A percentile compares a stretch with the other conserved stretches of the same genome.
Evolutionary conservation across 2,888 invertebrate genomes (phyloP).

Genomic region (Melanostoma scalare): DNA sequence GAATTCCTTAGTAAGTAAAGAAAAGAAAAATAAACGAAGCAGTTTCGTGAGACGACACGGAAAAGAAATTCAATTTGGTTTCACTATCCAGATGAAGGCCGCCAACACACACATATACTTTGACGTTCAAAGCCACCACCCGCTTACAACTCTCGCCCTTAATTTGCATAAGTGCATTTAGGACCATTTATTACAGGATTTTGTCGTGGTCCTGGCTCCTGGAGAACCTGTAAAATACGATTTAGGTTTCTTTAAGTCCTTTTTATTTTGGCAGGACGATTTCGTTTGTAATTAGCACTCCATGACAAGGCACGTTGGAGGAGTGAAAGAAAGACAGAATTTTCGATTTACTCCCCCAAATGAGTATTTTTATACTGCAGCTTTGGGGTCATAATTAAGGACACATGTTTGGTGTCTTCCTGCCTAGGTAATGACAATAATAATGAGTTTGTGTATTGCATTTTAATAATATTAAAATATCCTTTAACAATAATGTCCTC

Average conservation of each 20-base stretch:
- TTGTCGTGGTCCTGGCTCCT: slow-evolving; percentile 9
- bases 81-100: not conserved
- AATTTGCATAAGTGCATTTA: slow-evolving; percentile 61
- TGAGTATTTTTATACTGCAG: slow-evolving; percentile 11
- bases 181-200: slow-evolving; percentile 42
- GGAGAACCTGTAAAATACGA: slow-evolving; percentile 27
- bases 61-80: slow-evolving; percentile 33
- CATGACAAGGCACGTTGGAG: not conserved
- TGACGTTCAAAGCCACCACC: not conserved
- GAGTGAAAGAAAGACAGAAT: not conserved
- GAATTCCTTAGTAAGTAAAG: slow-evolving; percentile 11
- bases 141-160: not conserved
- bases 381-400: slow-evolving; percentile 30
- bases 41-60: slow-evolving; percentile 7
- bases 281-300: slow-evolving; percentile 41
- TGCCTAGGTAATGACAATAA: slow-evolving; percentile 40
- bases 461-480: slow-evolving; percentile 59
- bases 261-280: slow-evolving; percentile 8
- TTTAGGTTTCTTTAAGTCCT: slow-evolving; percentile 20
- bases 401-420: slow-evolving; percentile 21
- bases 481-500: slow-evolving; percentile 40
- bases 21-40: slow-evolving; percentile 12
- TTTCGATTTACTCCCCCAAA: not conserved
- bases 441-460: slow-evolving; percentile 58
- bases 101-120: not conserved